A percentile compares a stretch with the other conserved stretches of the same genome.
Conservation (phyloP, 2,797 vertebrate genomes). For the Poeciliopsis infans region DNA sequence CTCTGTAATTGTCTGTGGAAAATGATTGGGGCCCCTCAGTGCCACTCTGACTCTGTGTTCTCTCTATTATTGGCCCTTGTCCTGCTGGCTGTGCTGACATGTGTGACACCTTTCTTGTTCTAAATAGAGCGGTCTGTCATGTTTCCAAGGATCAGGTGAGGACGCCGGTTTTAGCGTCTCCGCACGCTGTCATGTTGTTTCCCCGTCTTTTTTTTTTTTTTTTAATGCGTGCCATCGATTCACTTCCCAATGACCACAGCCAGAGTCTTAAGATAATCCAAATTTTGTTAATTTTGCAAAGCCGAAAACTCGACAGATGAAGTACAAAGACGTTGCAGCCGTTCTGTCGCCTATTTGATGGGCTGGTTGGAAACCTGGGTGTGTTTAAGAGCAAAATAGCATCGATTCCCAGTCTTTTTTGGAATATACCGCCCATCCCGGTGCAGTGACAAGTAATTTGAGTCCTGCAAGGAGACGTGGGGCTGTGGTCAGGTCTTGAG, state of each 20-base stretch:
- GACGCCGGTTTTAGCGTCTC: slow-evolving; percentile 24
- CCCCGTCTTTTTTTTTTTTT: slow-evolving; percentile 4
- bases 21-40: not conserved
- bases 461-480: slow-evolving; percentile 24
- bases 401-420: slow-evolving; percentile 23
- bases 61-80: slow-evolving; percentile 12
- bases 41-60: not conserved
- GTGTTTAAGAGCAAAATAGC: slow-evolving; percentile 29
- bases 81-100: slow-evolving; percentile 15
- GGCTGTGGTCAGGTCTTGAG: slow-evolving; percentile 23
- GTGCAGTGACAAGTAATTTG: slow-evolving; percentile 37
- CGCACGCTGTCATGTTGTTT: slow-evolving; percentile 22
- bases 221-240: slow-evolving; percentile 5
- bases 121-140: slow-evolving; percentile 33
- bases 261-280: not conserved
- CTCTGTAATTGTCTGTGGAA: slow-evolving; percentile 6
- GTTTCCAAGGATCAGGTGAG: slow-evolving; percentile 25
- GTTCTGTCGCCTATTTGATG: not conserved
- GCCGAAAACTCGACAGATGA: not conserved
- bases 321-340: not conserved
- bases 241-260: not conserved
- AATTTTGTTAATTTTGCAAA: not conserved
- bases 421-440: slow-evolving; percentile 4
- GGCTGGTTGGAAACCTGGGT: slow-evolving; percentile 16
- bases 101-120: slow-evolving; percentile 24